Base-by-base conservation (phyloP, 1,140 invertebrate genomes). In the Drosophila bifasciata region DNA sequence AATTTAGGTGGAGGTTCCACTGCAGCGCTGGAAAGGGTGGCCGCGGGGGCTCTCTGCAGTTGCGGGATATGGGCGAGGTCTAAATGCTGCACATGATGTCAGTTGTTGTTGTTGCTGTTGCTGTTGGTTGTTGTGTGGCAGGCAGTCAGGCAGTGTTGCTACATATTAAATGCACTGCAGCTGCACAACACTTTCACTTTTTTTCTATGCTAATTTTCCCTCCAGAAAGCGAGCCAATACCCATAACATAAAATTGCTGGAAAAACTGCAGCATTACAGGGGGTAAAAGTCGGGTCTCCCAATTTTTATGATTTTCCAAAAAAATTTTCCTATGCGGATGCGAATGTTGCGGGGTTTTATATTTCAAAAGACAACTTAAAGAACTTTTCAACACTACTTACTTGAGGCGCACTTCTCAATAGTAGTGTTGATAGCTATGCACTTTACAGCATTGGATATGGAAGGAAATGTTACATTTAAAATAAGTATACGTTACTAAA, bases 181-280 rank as follows among this genome's bases (percentile, higher is more conserved):
- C 79, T 83, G 79, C 79, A 74, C n/a, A 56, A 64, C 80, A 76
- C 79, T 84, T 84, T 84, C 79, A 84, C 79, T 84, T 84, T 83
- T 83, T 81, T 66, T 55, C 76, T 64, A 76, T 79, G 79, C 77
- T 85, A 84, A 84, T 84, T 85, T 70, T 48, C 36, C 13, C 32
- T 36, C 11, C 44, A 59, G 61, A 52, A 50, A 17, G 9, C 4
- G 48, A 45, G 59, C 59, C 39, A 13, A 13, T 13, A 13, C 32
- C 32, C 32, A 36, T 5, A 13, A 13, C 32, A 1, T 11, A 36
- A 36, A 36, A 36, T 5, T 36, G 32, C 3, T 1, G 32, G 11
- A 36, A 36, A 36, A 36, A 36, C 32, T 36, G 11, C 3, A 36
- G 11, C 3, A 36, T 4, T 36, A 1, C 11, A 3, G 32, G 11